Conservation (phyloP, 2,113 vertebrate genomes). For the Tragelaphus scriptus region DNA sequence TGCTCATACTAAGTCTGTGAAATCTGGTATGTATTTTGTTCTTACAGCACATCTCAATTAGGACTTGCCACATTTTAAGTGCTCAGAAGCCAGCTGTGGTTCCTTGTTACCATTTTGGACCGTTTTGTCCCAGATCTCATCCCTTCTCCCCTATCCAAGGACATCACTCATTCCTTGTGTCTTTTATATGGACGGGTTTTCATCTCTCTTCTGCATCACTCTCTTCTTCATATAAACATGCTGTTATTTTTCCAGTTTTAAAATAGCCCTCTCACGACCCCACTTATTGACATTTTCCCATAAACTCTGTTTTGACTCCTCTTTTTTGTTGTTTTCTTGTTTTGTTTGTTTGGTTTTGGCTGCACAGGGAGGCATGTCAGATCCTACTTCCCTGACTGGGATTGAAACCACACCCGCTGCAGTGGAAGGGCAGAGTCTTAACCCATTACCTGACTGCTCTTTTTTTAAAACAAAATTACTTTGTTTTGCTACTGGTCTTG, state of each 20-base stretch:
- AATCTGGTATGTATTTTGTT: background rate
- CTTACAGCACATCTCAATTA: background rate
- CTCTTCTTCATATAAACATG: background rate
- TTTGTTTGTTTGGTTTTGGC: background rate
- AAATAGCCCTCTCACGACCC: background rate
- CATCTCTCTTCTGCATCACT: background rate
- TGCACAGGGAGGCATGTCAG: background rate
- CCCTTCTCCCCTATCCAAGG: background rate
- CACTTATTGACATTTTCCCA: background rate
- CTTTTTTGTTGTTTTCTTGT: background rate
- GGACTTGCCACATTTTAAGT: background rate
- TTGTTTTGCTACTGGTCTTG: background rate
- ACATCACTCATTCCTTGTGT: background rate
- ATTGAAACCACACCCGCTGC: background rate
- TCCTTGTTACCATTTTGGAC: too few species aligned
- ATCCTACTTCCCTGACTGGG: background rate
- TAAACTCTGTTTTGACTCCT: background rate
- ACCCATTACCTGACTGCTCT: background rate
- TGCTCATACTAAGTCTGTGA: background rate
- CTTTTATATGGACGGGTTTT: background rate
- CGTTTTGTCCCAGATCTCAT: background rate
- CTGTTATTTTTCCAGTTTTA: background rate
- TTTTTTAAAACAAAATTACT: background rate
- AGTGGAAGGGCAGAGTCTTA: background rate
- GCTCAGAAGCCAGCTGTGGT: background rate